Percentiles rank a stretch among this genome's conserved stretches.
Evolutionary conservation across 2,888 invertebrate species (phyloP).

Genomic region (Phyto melanocephala): DNA sequence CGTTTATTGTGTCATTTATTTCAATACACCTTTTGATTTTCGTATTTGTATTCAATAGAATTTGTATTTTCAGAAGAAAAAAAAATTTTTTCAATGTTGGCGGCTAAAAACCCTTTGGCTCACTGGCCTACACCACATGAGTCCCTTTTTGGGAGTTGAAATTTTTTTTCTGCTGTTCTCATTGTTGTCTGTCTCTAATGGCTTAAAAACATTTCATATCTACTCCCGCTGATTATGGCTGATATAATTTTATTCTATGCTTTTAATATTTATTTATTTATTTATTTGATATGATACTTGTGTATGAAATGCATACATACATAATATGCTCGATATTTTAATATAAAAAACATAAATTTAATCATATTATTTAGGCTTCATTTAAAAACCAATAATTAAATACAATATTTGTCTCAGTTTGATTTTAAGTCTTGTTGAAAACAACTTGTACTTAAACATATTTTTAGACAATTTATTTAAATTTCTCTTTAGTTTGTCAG

Average conservation of each 20-base stretch:
- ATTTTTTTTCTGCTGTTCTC: constrained; percentile 18
- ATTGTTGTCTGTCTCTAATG: constrained; percentile 61
- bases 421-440: not conserved
- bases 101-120: constrained; percentile 56
- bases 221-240: constrained; percentile 54
- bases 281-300: too few relatives aligned
- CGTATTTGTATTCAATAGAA: constrained; percentile 48
- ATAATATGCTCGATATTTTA: constrained; percentile 7
- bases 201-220: not conserved
- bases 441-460: not conserved
- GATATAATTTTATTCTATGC: constrained; percentile 27
- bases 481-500: constrained; percentile 15
- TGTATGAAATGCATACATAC: constrained; percentile 14
- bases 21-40: constrained; percentile 49
- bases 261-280: constrained; percentile 9
- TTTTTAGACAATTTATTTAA: constrained; percentile 14
- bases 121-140: constrained; percentile 53
- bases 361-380: not conserved
- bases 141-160: constrained; percentile 33
- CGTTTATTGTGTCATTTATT: constrained; percentile 63
- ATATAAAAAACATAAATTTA: constrained; percentile 28
- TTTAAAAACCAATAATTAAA: constrained; percentile 16
- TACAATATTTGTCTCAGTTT: not conserved
- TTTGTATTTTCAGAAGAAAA: constrained; percentile 49
- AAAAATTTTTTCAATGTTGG: constrained; percentile 39